Base-by-base conservation (phyloP, 2,113 vertebrate genomes). In the Oenanthe oenanthe region DNA sequence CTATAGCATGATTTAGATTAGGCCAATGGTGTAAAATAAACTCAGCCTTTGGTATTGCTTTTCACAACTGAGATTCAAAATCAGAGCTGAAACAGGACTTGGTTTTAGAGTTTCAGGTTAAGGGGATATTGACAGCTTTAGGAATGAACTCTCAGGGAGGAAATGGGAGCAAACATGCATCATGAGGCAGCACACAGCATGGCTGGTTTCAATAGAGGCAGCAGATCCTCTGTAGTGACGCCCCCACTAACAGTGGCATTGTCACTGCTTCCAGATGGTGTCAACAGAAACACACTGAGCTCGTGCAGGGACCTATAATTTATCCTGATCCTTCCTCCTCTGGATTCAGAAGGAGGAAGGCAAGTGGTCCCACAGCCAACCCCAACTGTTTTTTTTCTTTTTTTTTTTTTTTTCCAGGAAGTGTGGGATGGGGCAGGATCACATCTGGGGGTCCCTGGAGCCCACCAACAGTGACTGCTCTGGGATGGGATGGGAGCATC, bases 101-200 rank as follows among this genome's bases (percentile, higher is more conserved):
- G 68, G 36, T 65, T 94, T 48, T 21, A 78, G 75, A 83, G 57
- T 62, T 80, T 58, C 50, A 29, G 83, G 92, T 94, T 95, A 91
- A 92, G 2, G 8, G 89, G 85, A 93, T 95, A 94, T 94, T 95
- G 96, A 95, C 95, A 93, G 92, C 72, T 94, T 95, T 88, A 95
- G 51, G 75, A 93, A 80, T 93, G 75, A 96, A 93, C 74, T 63
- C 75, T 77, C 63, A 53, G 75, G 43, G 72, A 92, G 90, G 81
- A 93, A 94, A 95, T 96, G 24, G 92, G 92, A 93, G 88, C 92
- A 88, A 94, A 84, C 89, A 36, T 60, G 71, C 32, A 31, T 92
- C 60, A 6, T 74, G n/a, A 93, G 89, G 85, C 92, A 94, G 71
- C 85, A 80, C 78, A 36, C 82, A 96, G 85, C 88, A 56, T 93